Evolutionary conservation across 2,113 vertebrate genomes (phyloP).

Genomic region (Silurus glanis): DNA sequence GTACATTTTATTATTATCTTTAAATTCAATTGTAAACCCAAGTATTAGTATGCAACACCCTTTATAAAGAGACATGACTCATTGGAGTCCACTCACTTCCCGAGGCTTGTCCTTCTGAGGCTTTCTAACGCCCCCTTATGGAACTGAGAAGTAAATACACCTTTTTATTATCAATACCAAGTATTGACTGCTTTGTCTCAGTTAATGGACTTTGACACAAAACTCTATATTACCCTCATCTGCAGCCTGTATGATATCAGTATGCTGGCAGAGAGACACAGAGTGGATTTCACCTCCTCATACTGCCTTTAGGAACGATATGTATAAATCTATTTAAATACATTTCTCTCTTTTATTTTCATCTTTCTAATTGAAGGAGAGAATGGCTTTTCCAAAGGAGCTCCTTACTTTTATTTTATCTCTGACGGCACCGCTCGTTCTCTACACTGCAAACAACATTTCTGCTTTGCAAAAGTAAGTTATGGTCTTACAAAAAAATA

Average conservation of each 20-base stretch:
- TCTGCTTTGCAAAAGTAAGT: slow-evolving; percentile 83
- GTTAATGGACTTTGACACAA: slow-evolving; percentile 38
- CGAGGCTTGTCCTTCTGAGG: not conserved
- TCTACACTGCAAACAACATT: slow-evolving; percentile 72
- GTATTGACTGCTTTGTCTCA: slow-evolving; percentile 8
- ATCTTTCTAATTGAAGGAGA: not conserved
- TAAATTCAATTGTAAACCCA: not conserved
- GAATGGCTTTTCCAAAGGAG: slow-evolving; percentile 73
- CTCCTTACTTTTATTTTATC: slow-evolving; percentile 73
- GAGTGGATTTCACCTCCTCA: not conserved
- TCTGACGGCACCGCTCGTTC: slow-evolving; percentile 75
- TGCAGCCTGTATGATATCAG: slow-evolving; percentile 9
- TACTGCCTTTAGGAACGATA: not conserved
- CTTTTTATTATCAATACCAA: slow-evolving; percentile 5
- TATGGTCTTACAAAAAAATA: too few relatives aligned
- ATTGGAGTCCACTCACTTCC: not conserved
- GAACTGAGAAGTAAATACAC: not conserved
- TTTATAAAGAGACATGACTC: not conserved
- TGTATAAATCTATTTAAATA: not conserved
- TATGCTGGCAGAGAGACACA: not conserved
- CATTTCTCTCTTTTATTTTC: not conserved
- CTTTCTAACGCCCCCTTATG: slow-evolving; percentile 3
- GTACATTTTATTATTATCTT: not conserved
- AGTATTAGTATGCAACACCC: not conserved
- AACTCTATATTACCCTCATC: not conserved